Percentiles rank a stretch among this genome's conserved stretches.
Conservation (phyloP, 2,797 vertebrate genomes). For the Columba guinea region DNA sequence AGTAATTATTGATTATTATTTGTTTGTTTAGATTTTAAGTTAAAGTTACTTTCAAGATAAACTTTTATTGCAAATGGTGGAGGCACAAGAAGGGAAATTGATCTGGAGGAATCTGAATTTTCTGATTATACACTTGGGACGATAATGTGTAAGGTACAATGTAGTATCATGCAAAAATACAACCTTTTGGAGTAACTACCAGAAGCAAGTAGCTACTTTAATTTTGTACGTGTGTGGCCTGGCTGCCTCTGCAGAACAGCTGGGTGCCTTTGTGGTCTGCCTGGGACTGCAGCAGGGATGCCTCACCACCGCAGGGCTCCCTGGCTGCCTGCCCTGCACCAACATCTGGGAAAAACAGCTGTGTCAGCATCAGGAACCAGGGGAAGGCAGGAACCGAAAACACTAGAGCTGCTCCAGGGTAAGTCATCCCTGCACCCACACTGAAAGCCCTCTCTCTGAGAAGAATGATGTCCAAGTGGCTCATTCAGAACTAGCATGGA, state of each 20-base stretch:
- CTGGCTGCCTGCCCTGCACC: not conserved
- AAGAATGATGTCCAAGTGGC: fast-evolving
- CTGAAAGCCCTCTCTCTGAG: not conserved
- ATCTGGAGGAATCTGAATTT: not conserved
- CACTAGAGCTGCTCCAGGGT: not conserved
- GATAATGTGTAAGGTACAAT: not conserved
- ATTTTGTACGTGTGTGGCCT: fast-evolving
- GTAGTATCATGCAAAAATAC: not conserved
- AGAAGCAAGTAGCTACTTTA: not conserved
- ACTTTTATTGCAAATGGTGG: not conserved
- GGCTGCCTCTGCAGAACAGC: not conserved
- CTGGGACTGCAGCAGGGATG: fast-evolving
- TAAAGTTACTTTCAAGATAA: not conserved
- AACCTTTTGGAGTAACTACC: not conserved
- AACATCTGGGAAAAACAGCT: not conserved
- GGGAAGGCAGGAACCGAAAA: not conserved
- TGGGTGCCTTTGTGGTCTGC: not conserved
- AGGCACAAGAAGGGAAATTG: fast-evolving
- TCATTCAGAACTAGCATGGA: not conserved
- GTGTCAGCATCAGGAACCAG: fast-evolving
- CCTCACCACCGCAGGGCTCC: fast-evolving
- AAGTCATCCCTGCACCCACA: not conserved
- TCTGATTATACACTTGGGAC: not conserved
- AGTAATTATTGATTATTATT: too few species aligned
- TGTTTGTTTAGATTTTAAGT: not conserved